Conservation (phyloP, 2,888 invertebrate species). For the Caenorhabditis japonica region DNA sequence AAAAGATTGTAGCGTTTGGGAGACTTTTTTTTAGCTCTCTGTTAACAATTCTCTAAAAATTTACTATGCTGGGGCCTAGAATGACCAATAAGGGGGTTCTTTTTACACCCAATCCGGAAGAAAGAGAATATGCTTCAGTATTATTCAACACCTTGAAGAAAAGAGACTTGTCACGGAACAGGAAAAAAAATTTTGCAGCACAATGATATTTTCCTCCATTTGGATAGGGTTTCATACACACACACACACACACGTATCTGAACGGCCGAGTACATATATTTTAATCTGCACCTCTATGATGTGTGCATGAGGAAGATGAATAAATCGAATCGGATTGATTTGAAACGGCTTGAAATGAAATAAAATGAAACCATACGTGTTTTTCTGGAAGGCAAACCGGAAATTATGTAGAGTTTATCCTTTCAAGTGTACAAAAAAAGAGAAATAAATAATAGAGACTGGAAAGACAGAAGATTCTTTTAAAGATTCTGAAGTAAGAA, state of each 20-base stretch:
- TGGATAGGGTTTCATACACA: slow-evolving; percentile 9
- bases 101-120: neutral
- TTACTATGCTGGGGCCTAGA: slow-evolving; percentile 1
- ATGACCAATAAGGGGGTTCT: slow-evolving; percentile 15
- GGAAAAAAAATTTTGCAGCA: neutral
- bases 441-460: neutral
- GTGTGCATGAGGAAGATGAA: too few species aligned
- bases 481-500: slow-evolving; percentile 7
- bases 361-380: slow-evolving; percentile 5
- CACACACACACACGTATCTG: neutral
- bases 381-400: too few species aligned
- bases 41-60: slow-evolving; percentile 8
- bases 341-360: too few species aligned
- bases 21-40: neutral
- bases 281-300: too few species aligned
- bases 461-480: neutral
- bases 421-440: neutral
- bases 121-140: neutral
- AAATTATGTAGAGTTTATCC: neutral
- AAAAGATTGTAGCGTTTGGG: neutral
- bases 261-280: too few species aligned
- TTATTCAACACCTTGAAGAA: slow-evolving; percentile 3
- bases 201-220: too few species aligned
- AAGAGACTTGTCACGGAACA: neutral
- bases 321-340: too few species aligned